phyloP scores from a whole-genome alignment of 1,140 invertebrate species.

The Charaxes varanes region DNA sequence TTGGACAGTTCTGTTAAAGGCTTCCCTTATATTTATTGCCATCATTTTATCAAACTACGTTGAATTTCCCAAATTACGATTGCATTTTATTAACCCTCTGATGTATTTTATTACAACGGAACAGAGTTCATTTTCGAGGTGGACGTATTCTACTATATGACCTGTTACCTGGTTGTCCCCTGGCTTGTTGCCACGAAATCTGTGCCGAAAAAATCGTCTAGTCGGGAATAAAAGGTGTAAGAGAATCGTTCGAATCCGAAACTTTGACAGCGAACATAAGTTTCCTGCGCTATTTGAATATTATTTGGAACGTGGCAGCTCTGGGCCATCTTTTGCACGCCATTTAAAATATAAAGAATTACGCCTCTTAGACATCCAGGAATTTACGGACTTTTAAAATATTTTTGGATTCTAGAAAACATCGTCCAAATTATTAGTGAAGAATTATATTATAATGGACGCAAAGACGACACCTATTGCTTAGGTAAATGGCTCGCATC shows the following conservation, averaged over 20 bases:
- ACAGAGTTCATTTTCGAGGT: slow-evolving; percentile 25
- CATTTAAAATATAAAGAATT: slow-evolving; percentile 2
- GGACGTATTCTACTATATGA: slow-evolving; percentile 1
- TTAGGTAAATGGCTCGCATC: no score
- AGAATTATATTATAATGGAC: no score
- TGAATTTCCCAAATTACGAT: slow-evolving; percentile 25
- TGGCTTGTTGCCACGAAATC: slow-evolving; percentile 47
- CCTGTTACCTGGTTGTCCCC: slow-evolving; percentile 25
- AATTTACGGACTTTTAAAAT: no score
- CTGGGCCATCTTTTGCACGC: neutral
- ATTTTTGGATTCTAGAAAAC: no score
- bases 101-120: slow-evolving; percentile 12
- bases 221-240: slow-evolving; percentile 56
- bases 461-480: no score
- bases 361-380: no score
- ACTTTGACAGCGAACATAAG: slow-evolving; percentile 36
- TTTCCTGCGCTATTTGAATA: slow-evolving; percentile 33
- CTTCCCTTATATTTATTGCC: slow-evolving; percentile 60
- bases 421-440: no score
- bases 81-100: slow-evolving; percentile 1
- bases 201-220: slow-evolving; percentile 49
- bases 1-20: slow-evolving; percentile 54
- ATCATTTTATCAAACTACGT: slow-evolving; percentile 62
- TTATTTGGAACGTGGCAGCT: slow-evolving; percentile 27
- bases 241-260: slow-evolving; percentile 38